Base-by-base conservation (phyloP, 2,113 vertebrate species). In the Oreamnos americanus region DNA sequence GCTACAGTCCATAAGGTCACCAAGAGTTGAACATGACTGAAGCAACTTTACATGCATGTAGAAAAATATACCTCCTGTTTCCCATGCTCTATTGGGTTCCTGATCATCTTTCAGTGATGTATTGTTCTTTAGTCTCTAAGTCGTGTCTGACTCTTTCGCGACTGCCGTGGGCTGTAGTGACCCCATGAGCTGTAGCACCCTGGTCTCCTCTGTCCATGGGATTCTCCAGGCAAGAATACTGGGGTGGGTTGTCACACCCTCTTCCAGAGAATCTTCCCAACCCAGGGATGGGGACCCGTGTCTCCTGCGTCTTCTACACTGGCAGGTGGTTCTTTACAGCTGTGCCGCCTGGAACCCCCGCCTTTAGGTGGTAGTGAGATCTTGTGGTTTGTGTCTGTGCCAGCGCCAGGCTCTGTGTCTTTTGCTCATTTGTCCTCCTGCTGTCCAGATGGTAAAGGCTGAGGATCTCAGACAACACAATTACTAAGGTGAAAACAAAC, bases 401-500 rank as follows among this genome's bases (percentile, higher is more conserved):
- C 71, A 53, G 45, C 0, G 0, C 45, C 8, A 5, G 23, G 13
- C 14, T 10, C 8, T 11, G 11, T 16, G 4, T 78, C 21, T 43
- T 78, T 67, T 33, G 60, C 21, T 89, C 47, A 10, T 60, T 87
- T 53, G 1, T 2, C 71, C 12, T n/a, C 58, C 36, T 47, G 23
- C 16, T 76, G 9, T 62, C 55, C 43, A 43, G 6, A 26, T 0
- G 6, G 55, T 13, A 87, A 89, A 91, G n/a, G 49, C 43, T 95
- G 16, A 78, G 85, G 43, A 39, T 89, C 57, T 86, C 90, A 82
- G 57, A 55, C 39, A 87, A 58, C 2, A 53, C 36, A 26, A 87
- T 79, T 94, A 76, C 47, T 86, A 93, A 91, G 13, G 49, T 86
- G 78, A 88, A 94, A 86, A 76, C 23, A 79, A 91, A 74, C 9